Base-by-base conservation (phyloP, 2,888 invertebrate genomes). In the Cephus pulcher region DNA sequence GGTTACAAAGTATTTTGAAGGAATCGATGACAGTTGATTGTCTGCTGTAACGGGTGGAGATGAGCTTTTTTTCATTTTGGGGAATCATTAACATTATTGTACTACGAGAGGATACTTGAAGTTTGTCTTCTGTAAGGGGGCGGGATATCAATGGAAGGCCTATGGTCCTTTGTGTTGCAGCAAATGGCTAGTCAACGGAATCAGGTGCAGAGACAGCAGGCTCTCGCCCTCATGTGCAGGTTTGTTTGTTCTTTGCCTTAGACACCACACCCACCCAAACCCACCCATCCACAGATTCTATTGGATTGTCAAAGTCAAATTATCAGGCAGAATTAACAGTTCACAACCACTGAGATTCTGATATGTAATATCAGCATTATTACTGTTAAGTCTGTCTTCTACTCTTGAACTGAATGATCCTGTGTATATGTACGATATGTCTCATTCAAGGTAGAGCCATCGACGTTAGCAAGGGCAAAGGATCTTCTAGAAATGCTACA, bases 191-290 rank as follows among this genome's bases (percentile, higher is more conserved):
- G 96, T 92, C 97, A 97, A 93, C 95, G 96, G 92, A 96, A 96
- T 90, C 96, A 96, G 93, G 96, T 97, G 92, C 97, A 97, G 93
- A 94, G 97, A 82, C 97, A 97, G 92, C 97, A 97, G 94, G 97
- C 97, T 88, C 94, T 97, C 90, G 97, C 97, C 87, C 95, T 97
- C 90, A 97, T 97, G 97, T 97, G 97, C 95, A 95, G 97, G 97
- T 97, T 90, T 91, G 91, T 90, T 91, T 86, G 86, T 86, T 89
- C 88, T 88, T 88, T 88, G 88, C 87, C 83, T 87, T 89, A 88
- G 83, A 81, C 81, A 81, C 78, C 78, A 30, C 34, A n/a, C 73
- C 71, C 37, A 37, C 68, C 68, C 56, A 32, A 32, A 34, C 37
- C 23, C 70, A 33, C 33, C 71, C 32, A 71, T 32, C 71, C 71